Evolutionary conservation across 1,140 invertebrate species (phyloP), one percentile per base, ranked within the genome.

Genomic region (Leptonema lineaticorne): DNA sequence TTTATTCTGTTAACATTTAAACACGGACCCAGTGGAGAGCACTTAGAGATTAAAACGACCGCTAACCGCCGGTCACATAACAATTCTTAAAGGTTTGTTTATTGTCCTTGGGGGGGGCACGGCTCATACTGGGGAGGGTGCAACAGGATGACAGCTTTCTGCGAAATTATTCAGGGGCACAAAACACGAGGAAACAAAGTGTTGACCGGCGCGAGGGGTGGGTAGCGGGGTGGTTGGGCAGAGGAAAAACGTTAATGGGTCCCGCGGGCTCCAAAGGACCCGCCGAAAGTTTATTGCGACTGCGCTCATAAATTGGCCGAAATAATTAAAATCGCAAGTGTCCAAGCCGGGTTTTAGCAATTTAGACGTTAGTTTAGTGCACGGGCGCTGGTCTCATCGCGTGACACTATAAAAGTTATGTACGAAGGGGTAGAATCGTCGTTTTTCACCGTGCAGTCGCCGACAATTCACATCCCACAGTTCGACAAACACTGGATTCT

Each of bases 301-400:
- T 24, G 41, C 59, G 53, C 71, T 72, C 71, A 69, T 72, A 72
- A 72, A 72, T 72, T 67, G 71, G 62, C 68, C 62, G 45, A 69
- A 69, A 72, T 69, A 72, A 72, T 72, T 72, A 72, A 72, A 72
- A 72, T 72, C 60, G 68, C 68, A 45, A 59, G 60, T 57, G 62
- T 57, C 53, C 68, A 58, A 48, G 41, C 62, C 30, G 37, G 37
- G 37, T 41, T 14, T 9, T 1, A 41, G 37, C 37, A 41, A 16
- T 41, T 41, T 41, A 41, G 37, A 41, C 37, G 37, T 41, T 41
- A 41, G 11, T 62, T 8, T 6, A 5, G 37, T 41, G 37, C 37
- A 41, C 11, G 11, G 37, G 2, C 11, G 37, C 37, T 41, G 27
- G 53, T 57, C 18, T 26, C 53, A 6, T 20, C 29, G 30, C 58